These are phyloP conservation scores for Vombatus ursinus DNA, from an alignment of 2,113 vertebrate genomes.

Conservation along the genomic window DNA sequence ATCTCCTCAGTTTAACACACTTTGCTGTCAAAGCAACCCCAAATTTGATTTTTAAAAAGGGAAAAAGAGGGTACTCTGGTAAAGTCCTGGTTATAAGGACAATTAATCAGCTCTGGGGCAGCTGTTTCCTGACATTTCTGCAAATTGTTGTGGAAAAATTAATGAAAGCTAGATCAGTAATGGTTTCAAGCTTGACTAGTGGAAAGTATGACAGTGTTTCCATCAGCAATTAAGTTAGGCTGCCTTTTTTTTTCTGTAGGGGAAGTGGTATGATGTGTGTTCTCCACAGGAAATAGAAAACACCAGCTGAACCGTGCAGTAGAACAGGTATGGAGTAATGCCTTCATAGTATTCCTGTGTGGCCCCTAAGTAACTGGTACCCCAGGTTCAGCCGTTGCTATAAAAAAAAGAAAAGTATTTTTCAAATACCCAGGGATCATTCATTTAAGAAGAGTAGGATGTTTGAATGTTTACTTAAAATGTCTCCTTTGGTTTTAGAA, in stretches of 20 bases:
- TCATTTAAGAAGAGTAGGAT: not conserved
- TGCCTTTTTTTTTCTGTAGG: conserved; percentile 83
- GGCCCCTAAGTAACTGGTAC: not conserved
- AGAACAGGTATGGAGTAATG: conserved; percentile 75
- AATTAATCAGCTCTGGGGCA: conserved; percentile 87
- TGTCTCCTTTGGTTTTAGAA: conserved; percentile 21
- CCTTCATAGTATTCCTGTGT: not conserved
- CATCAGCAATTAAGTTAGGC: conserved; percentile 88
- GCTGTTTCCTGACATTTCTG: conserved; percentile 92
- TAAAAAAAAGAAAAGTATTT: not conserved
- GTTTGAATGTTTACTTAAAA: not conserved
- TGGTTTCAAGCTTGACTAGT: conserved; percentile 90
- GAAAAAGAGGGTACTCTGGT: conserved; percentile 57
- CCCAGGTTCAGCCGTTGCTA: not conserved
- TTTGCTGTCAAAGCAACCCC: conserved; percentile 43
- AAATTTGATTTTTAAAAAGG: conserved; percentile 68
- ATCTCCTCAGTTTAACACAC: conserved; percentile 53
- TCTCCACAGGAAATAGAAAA: conserved; percentile 89
- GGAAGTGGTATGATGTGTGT: conserved; percentile 87
- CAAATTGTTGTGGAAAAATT: conserved; percentile 95
- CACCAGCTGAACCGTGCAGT: conserved; percentile 78
- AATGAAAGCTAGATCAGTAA: conserved; percentile 90
- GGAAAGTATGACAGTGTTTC: conserved; percentile 95
- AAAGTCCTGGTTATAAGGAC: conserved; percentile 80
- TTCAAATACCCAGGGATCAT: not conserved